These are phyloP conservation scores for Poeciliopsis occidentalis DNA, from an alignment of 2,113 vertebrate genomes.

Conservation along the genomic window DNA sequence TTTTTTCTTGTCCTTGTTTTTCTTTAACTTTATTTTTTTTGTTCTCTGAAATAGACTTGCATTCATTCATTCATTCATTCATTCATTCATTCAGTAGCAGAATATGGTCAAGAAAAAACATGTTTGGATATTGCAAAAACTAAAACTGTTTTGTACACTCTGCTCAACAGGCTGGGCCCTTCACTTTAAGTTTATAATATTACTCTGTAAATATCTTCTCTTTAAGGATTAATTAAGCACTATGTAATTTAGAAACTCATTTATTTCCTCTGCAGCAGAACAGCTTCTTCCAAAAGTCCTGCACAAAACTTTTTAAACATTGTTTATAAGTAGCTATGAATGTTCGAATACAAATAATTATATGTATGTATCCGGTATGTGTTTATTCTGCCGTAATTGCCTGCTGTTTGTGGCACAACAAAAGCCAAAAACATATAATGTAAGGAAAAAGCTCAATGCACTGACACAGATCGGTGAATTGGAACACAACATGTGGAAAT, in stretches of 20 bases:
- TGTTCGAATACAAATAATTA: not conserved
- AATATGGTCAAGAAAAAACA: not conserved
- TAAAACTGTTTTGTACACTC: not conserved
- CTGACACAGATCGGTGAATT: conserved; percentile 20
- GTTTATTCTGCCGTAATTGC: conserved; percentile 6
- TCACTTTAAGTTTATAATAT: too few relatives aligned
- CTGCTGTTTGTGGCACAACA: conserved; percentile 9
- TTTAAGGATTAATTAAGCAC: not conserved
- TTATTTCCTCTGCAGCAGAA: not conserved
- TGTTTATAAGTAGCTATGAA: not conserved
- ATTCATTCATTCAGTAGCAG: too few relatives aligned
- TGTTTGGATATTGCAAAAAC: not conserved
- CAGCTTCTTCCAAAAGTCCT: not conserved
- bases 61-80: too few relatives aligned
- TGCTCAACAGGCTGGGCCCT: too few relatives aligned
- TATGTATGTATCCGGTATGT: not conserved
- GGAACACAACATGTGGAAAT: not conserved
- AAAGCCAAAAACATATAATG: conserved; percentile 16
- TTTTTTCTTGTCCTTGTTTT: too few relatives aligned
- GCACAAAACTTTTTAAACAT: not conserved
- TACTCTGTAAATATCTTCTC: not conserved
- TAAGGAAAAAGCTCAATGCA: conserved; percentile 5
- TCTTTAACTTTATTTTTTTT: too few relatives aligned
- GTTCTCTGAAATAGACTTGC: too few relatives aligned
- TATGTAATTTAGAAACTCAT: not conserved